Evolutionary conservation across 1,140 invertebrate species (phyloP).

Genomic region (Branchinecta lindahli): DNA sequence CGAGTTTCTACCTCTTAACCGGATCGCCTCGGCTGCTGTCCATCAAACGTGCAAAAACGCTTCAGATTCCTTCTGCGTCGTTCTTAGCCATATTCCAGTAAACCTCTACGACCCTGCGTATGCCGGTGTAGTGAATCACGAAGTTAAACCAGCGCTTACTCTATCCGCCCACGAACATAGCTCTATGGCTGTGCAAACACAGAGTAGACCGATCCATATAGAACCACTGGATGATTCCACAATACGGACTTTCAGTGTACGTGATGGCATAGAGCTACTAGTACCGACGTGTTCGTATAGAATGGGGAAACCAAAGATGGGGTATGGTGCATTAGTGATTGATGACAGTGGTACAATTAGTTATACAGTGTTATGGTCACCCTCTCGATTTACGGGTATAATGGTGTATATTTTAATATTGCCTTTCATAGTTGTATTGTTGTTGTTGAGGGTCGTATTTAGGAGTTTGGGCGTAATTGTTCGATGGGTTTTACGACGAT

Average conservation of each 20-base stretch:
- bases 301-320: neutral
- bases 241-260: neutral
- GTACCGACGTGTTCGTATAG: neutral
- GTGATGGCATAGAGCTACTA: neutral
- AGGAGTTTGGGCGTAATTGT: too few relatives aligned
- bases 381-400: neutral
- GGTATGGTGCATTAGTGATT: neutral
- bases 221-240: neutral
- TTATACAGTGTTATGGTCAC: neutral
- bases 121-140: neutral
- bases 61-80: neutral
- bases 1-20: neutral
- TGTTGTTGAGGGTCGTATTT: too few relatives aligned
- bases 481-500: too few relatives aligned
- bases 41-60: neutral
- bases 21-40: neutral
- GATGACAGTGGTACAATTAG: neutral
- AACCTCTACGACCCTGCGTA: neutral
- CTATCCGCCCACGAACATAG: neutral
- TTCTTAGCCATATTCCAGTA: constrained; percentile 2
- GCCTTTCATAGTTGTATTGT: too few relatives aligned
- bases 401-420: neutral
- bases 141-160: neutral
- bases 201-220: neutral
- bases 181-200: neutral